Base-by-base conservation (phyloP, 2,113 vertebrate species). In the Hemiscyllium ocellatum region DNA sequence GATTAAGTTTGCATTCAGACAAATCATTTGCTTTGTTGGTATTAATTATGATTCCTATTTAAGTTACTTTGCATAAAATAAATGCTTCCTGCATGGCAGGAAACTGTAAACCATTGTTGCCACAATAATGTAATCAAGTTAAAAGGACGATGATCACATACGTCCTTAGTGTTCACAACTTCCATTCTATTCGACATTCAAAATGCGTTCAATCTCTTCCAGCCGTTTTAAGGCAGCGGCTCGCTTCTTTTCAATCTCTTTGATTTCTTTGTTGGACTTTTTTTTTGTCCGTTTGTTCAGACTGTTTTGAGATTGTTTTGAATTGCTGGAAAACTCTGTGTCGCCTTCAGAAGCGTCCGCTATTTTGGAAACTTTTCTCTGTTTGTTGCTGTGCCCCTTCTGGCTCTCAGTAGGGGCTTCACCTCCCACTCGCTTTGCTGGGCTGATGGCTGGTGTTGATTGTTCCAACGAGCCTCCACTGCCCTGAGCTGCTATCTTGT, bases 201-300 rank as follows among this genome's bases (percentile, higher is more conserved):
- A 98, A 97, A 99, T 99, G 96, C 98, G 98, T 96, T 99, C 99
- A 96, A 99, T 99, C 97, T 99, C 99, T 97, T 99, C 99, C 42
- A 99, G 98, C 98, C 99, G 98, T 97, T 99, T 99, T 96, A 99
- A 97, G 97, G 99, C 99, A 94, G 99, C 99, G 90, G 98, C 98
- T 96, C 99, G 97, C 97, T 99, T 99, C 96, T 99, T 97, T 96
- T 99, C 99, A 96, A 99, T 99, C 96, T 99, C 98, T 97, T 98
- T 99, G 96, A 99, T 98, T 97, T 99, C 98, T 97, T 98, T 98
- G 96, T 98, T 97, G 97, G 99, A 98, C 97, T 98, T 99, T 96
- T 97, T 97, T 95, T 98, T 97, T 96, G 96, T 97, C 96, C 98
- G 98, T 97, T 98, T 97, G 96, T 98, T 97, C 96, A 96, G 83